Evolutionary conservation across 2,113 vertebrate species (phyloP), one percentile per base, ranked within the genome.

Genomic region (Odontesthes bonariensis): DNA sequence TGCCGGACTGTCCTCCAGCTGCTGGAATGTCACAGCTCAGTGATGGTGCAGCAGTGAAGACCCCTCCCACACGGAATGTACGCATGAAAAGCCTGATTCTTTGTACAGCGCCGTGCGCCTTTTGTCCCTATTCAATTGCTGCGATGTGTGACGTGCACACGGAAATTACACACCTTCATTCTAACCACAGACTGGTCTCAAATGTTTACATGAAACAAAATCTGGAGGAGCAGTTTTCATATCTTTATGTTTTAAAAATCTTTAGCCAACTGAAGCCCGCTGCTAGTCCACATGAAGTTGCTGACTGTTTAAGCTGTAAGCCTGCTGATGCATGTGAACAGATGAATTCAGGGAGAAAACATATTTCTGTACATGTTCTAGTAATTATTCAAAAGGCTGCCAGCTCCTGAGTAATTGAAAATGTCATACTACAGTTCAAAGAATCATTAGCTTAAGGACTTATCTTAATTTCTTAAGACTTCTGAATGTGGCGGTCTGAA

Each of bases 1-100:
- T 75, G 73, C 69, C 78, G 78, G 78, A 78, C 68, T 81, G 68
- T 77, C 81, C 71, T 80, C 70, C 76, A 89, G 79, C 75, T 75
- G 80, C 65, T 27, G 69, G 58, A 73, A 80, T 60, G 71, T 83
- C 75, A 89, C 38, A 20, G 49, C 68, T 75, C 35, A 62, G 38
- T 38, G 68, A 88, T 67, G 77, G 53, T 78, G 78, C 58, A 68
- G 75, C 1, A 8, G n/a, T 22, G 65, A 70, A 16, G 67, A 63
- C 55, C 23, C 67, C 67, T 52, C 55, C 66, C 61, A 38, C 44
- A 23, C 38, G 33, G 38, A 42, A 8, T 8, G 20, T 14, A 61
- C 59, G 73, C 54, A 72, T 52, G 6, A n/a, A 27, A 57, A 32
- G 32, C 60, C 47, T 65, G 38, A 35, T 57, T 31, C 61, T 57